Base-by-base conservation (phyloP, 2,888 invertebrate species). In the Eurytoma adleriae region DNA sequence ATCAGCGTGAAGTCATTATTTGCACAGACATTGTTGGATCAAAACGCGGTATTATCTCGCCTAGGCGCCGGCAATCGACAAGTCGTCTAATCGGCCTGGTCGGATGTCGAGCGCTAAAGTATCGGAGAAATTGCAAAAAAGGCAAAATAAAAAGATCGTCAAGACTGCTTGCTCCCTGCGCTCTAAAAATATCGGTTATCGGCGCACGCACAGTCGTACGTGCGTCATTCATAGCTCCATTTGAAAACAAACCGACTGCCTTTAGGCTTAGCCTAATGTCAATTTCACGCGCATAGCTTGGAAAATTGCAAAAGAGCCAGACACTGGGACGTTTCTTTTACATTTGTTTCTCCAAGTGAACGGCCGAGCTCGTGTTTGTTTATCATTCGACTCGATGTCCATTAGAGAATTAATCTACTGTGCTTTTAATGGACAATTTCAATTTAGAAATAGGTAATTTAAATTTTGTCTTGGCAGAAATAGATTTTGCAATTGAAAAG, bases 141-240 rank as follows among this genome's bases (percentile, higher is more conserved):
- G 18, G 40, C 20, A 76, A 54, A 13, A 52, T 52, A 12, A 68
- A 68, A 57, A 57, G 52, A 40, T 30, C 16, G 48, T 20, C 70
- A 64, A 76, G 72, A 72, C 70, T 61, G 54, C 0, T 16, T 14
- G 18, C 24, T 16, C 52, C n/a, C 16, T 16, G 59, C 14, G 69
- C 62, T 73, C 76, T 73, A 80, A 77, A 80, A 69, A 80, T 76
- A 80, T 64, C 68, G 69, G 77, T 77, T 80, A 77, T 73, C 71
- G 72, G 77, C 71, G 70, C 72, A 59, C 68, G 62, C 16, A 16
- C 18, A 27, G 40, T 5, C 57, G 14, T 18, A 2, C 10, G 18
- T 74, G 64, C 70, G 70, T 66, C 75, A 79, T 79, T 73, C 62
- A 50, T 27, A 30, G 72, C 24, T 5, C 18, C 18, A 40, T 62